Evolutionary conservation across 2,888 invertebrate species (phyloP).

Genomic region (Thecophora atra): DNA sequence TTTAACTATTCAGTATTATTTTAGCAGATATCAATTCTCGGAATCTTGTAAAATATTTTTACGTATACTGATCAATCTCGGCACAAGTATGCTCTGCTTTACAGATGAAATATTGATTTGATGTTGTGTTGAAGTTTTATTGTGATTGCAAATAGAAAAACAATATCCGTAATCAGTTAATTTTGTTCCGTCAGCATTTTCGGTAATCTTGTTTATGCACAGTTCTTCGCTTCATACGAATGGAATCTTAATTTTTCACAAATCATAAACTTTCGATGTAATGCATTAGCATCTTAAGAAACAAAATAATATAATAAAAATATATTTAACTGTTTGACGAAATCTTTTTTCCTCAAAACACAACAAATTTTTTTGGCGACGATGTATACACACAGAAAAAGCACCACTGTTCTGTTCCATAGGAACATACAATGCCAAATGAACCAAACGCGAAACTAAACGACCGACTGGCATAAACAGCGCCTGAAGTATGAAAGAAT

Average conservation of each 20-base stretch:
- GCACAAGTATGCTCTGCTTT: not conserved
- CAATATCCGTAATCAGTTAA: slow-evolving; percentile 19
- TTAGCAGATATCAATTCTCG: not conserved
- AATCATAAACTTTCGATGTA: slow-evolving; percentile 23
- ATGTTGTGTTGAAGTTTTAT: not conserved
- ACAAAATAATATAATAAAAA: slow-evolving; percentile 37
- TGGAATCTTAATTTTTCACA: slow-evolving; percentile 7
- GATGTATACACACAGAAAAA: too few relatives aligned
- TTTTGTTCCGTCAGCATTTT: slow-evolving; percentile 11
- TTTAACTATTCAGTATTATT: not conserved
- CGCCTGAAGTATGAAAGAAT: too few relatives aligned
- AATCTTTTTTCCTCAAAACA: not conserved
- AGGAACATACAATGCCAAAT: too few relatives aligned
- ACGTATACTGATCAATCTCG: too few relatives aligned
- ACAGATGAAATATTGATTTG: slow-evolving; percentile 7
- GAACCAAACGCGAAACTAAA: too few relatives aligned
- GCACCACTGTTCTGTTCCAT: too few relatives aligned
- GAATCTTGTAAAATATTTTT: not conserved
- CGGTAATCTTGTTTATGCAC: not conserved
- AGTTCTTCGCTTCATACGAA: not conserved
- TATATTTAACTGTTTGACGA: too few relatives aligned
- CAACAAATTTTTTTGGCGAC: too few relatives aligned
- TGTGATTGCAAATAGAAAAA: slow-evolving; percentile 15
- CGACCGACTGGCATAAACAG: too few relatives aligned
- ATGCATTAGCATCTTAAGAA: slow-evolving; percentile 38